Percentiles rank a stretch among this genome's conserved stretches.
These are phyloP conservation scores for Vireo altiloquus DNA, from an alignment of 2,113 vertebrate genomes.

Conservation along the genomic window DNA sequence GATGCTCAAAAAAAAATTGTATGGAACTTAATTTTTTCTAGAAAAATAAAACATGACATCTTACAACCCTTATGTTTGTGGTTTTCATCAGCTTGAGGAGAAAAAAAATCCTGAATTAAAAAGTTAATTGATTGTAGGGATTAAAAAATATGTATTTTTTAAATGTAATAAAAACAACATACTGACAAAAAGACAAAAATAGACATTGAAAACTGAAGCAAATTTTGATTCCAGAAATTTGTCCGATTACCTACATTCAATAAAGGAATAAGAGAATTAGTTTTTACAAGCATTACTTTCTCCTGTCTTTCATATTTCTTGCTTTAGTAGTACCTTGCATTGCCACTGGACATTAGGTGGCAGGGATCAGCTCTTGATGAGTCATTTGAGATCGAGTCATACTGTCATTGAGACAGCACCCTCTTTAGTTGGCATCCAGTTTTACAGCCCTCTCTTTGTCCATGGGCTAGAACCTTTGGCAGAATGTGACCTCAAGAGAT, in stretches of 20 bases:
- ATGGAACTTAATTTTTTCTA: neutral
- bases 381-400: neutral
- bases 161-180: neutral
- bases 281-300: neutral
- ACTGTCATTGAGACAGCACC: neutral
- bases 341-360: neutral
- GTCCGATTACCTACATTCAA: neutral
- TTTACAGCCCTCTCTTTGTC: neutral
- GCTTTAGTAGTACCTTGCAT: neutral
- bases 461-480: neutral
- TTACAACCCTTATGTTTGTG: neutral
- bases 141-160: neutral
- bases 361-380: neutral
- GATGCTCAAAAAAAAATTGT: neutral
- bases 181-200: neutral
- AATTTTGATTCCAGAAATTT: neutral
- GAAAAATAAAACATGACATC: neutral
- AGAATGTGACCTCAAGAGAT: neutral
- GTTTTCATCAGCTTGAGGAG: neutral
- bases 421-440: neutral
- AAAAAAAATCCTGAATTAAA: neutral
- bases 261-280: neutral
- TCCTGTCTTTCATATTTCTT: neutral
- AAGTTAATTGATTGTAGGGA: neutral
- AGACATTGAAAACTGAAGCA: neutral